These are phyloP conservation scores for Drosophila ohnishii DNA, from an alignment of 1,140 invertebrate genomes.

Conservation along the genomic window DNA sequence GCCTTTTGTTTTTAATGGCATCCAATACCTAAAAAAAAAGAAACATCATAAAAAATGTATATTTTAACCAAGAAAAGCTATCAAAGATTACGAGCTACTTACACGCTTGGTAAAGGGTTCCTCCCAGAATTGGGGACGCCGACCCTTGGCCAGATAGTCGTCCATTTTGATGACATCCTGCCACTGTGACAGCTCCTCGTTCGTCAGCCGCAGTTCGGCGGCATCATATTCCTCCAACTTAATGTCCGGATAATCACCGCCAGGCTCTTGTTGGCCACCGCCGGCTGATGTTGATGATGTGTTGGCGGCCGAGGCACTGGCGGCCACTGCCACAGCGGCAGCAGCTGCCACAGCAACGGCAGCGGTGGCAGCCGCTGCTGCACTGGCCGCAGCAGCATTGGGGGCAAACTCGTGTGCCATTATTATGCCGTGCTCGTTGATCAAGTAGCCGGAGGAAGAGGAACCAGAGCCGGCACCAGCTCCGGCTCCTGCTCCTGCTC, in stretches of 20 bases:
- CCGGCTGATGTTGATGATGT: background rate
- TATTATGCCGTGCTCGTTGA: constrained; percentile 79
- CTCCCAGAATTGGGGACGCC: constrained; percentile 95
- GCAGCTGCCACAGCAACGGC: constrained; percentile 61
- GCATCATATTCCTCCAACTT: constrained; percentile 76
- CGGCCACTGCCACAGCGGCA: constrained; percentile 39
- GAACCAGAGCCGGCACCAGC: background rate
- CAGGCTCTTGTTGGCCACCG: constrained; percentile 22
- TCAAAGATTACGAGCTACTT: constrained; percentile 9
- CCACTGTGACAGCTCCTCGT: constrained; percentile 80
- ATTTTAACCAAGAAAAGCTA: too few species aligned
- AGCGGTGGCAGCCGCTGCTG: constrained; percentile 52
- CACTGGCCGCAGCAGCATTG: constrained; percentile 54
- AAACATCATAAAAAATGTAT: background rate
- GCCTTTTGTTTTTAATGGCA: constrained; percentile 93
- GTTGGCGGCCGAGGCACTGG: constrained; percentile 27
- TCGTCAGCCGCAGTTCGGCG: constrained; percentile 75
- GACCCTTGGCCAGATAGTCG: constrained; percentile 92
- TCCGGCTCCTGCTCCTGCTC: background rate
- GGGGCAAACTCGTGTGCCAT: constrained; percentile 73
- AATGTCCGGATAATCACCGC: constrained; percentile 62
- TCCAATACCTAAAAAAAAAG: constrained; percentile 87
- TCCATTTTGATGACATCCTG: constrained; percentile 93
- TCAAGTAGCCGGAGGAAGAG: constrained; percentile 52
- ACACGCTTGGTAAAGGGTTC: constrained; percentile 90